Evolutionary conservation across 2,113 vertebrate species (phyloP).

Genomic region (Neotragus moschatus): DNA sequence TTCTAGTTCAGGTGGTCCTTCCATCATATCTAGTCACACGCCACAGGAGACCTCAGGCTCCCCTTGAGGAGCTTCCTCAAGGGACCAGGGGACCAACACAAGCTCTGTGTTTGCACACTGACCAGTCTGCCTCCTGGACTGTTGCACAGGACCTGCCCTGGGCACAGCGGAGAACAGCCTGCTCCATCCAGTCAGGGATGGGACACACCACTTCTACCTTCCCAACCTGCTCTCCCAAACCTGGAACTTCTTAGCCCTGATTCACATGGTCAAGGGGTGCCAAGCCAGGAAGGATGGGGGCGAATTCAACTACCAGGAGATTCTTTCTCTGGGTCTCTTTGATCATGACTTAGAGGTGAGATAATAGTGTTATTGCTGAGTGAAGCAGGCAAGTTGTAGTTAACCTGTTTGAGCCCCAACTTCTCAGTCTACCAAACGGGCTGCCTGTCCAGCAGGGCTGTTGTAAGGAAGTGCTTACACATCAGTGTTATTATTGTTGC

Average conservation of each 20-base stretch:
- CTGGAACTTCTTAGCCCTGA: not conserved
- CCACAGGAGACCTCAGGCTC: not conserved
- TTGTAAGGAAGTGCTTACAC: not conserved
- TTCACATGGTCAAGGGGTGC: not conserved
- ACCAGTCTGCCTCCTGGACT: not conserved
- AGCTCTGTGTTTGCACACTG: not conserved
- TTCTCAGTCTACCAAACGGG: not conserved
- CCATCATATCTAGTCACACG: not conserved
- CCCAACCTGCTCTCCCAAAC: not conserved
- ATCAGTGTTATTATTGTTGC: not conserved
- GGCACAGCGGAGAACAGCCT: not conserved
- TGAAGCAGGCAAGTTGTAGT: not conserved
- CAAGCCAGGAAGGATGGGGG: too few species aligned
- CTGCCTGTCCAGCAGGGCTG: not conserved
- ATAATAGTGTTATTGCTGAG: not conserved
- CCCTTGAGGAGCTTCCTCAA: not conserved
- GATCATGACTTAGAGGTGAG: not conserved
- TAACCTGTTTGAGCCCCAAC: not conserved
- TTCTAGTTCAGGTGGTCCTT: not conserved
- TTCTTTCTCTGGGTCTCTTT: not conserved
- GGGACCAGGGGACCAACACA: not conserved
- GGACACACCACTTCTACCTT: not conserved
- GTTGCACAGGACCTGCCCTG: not conserved
- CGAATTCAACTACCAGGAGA: not conserved
- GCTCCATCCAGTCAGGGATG: too few species aligned